Evolutionary conservation across 2,888 invertebrate genomes (phyloP).

Genomic region (Cheilosia urbana): DNA sequence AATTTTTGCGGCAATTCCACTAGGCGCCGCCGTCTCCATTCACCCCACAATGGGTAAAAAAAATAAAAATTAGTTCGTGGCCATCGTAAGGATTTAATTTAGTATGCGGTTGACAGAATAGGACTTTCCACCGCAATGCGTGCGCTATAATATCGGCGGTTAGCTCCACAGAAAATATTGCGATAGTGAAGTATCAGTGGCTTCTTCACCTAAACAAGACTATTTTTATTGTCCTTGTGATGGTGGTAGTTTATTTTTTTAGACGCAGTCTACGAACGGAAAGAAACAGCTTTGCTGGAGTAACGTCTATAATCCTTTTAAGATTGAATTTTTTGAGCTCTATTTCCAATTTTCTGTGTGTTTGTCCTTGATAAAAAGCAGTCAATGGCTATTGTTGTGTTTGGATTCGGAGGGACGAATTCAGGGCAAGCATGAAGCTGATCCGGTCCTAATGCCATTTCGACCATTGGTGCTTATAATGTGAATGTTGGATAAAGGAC

Average conservation of each 20-base stretch:
- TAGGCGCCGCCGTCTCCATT: background rate
- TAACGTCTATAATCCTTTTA: slow-evolving; percentile 59
- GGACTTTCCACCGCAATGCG: slow-evolving; percentile 51
- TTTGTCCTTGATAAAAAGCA: slow-evolving; percentile 34
- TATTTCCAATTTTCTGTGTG: background rate
- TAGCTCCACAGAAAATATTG: slow-evolving; percentile 3
- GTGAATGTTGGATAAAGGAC: slow-evolving; percentile 11
- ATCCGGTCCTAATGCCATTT: slow-evolving; percentile 50
- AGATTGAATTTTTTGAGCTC: slow-evolving; percentile 58
- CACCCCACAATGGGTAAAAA: background rate
- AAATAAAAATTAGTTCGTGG: background rate
- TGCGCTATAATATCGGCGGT: slow-evolving; percentile 25
- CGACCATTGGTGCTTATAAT: slow-evolving; percentile 22
- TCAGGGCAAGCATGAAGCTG: slow-evolving; percentile 39
- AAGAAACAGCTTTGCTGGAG: slow-evolving; percentile 6
- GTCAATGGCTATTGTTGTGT: slow-evolving; percentile 4
- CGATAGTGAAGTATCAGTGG: slow-evolving; percentile 5
- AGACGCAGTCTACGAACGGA: background rate
- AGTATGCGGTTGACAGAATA: slow-evolving; percentile 11
- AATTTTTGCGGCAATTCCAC: slow-evolving; percentile 49
- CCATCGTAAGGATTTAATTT: background rate
- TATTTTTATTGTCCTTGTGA: slow-evolving; percentile 6
- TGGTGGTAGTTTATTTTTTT: background rate
- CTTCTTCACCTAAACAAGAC: slow-evolving; percentile 11
- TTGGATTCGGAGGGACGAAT: slow-evolving; percentile 5